These are phyloP conservation scores for Trachelus stipa DNA, from an alignment of 2,888 invertebrate species.

Conservation along the genomic window DNA sequence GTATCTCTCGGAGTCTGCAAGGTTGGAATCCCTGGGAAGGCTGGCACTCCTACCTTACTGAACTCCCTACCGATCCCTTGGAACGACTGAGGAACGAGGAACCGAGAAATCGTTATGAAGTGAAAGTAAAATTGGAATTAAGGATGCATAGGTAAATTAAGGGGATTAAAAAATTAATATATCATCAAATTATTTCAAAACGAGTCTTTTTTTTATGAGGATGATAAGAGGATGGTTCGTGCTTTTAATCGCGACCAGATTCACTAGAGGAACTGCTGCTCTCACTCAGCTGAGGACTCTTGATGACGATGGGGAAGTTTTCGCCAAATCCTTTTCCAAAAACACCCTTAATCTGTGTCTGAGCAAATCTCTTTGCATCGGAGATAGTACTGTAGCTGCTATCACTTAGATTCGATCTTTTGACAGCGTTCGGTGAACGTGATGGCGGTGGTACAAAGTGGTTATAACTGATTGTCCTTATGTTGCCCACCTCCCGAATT, in stretches of 20 bases:
- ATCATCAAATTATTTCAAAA: too few species aligned
- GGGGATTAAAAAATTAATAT: too few species aligned
- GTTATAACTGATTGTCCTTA: constrained; percentile 46
- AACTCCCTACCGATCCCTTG: constrained; percentile 30
- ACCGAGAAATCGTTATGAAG: not conserved
- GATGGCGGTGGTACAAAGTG: not conserved
- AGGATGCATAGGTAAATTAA: too few species aligned
- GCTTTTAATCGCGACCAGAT: not conserved
- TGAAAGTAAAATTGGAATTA: too few species aligned
- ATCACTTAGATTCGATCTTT: constrained; percentile 38
- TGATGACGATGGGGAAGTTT: constrained; percentile 28
- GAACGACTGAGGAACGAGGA: too few species aligned
- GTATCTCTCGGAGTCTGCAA: constrained; percentile 35
- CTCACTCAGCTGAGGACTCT: constrained; percentile 22
- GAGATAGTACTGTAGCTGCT: constrained; percentile 22
- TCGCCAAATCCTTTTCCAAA: constrained; percentile 16
- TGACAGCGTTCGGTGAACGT: constrained; percentile 15
- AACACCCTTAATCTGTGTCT: constrained; percentile 8
- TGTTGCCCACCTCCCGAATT: constrained; percentile 41
- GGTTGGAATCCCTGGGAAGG: not conserved
- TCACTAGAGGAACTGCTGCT: not conserved
- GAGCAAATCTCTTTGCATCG: constrained; percentile 7
- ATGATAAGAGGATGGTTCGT: not conserved
- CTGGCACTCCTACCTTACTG: constrained; percentile 52
- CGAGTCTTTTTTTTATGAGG: too few species aligned